phyloP scores from a whole-genome alignment of 1,140 invertebrate species.

The Drosophila mauritiana region DNA sequence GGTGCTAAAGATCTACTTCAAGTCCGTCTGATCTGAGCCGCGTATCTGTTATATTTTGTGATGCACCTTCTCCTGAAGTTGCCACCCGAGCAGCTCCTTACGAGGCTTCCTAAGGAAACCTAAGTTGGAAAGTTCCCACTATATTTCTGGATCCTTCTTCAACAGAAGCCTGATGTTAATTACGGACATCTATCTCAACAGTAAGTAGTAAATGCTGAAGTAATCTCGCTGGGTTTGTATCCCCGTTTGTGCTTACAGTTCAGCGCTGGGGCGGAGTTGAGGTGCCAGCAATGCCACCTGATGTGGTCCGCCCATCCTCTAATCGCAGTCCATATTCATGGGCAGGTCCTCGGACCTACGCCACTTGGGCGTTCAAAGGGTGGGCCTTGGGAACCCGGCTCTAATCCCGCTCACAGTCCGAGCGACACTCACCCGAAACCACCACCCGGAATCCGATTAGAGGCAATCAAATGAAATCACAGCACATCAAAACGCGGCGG shows the following conservation, averaged over 20 bases:
- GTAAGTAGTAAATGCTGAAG: no score
- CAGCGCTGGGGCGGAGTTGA: not conserved
- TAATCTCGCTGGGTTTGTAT: no score
- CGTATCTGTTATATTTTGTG: not conserved
- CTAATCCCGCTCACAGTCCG: slow-evolving; percentile 68
- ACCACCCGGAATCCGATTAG: slow-evolving; percentile 65
- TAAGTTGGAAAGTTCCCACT: no score
- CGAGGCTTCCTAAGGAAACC: no score
- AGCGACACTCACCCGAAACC: slow-evolving; percentile 22
- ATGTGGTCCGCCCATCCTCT: not conserved
- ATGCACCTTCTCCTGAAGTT: no score
- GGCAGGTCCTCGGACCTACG: slow-evolving; percentile 17
- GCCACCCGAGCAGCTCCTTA: no score
- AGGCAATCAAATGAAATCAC: slow-evolving; percentile 71
- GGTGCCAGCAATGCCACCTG: slow-evolving; percentile 3
- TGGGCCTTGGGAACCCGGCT: slow-evolving; percentile 56
- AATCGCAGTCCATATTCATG: slow-evolving; percentile 54
- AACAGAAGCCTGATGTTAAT: no score
- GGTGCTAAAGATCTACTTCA: no score
- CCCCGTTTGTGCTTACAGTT: no score
- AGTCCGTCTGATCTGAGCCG: no score
- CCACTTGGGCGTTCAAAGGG: slow-evolving; percentile 26
- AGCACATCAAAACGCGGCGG: slow-evolving; percentile 19
- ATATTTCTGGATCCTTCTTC: no score
- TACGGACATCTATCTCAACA: no score